Base-by-base conservation (phyloP, 2,888 invertebrate species). In the Leucophora obtusa region DNA sequence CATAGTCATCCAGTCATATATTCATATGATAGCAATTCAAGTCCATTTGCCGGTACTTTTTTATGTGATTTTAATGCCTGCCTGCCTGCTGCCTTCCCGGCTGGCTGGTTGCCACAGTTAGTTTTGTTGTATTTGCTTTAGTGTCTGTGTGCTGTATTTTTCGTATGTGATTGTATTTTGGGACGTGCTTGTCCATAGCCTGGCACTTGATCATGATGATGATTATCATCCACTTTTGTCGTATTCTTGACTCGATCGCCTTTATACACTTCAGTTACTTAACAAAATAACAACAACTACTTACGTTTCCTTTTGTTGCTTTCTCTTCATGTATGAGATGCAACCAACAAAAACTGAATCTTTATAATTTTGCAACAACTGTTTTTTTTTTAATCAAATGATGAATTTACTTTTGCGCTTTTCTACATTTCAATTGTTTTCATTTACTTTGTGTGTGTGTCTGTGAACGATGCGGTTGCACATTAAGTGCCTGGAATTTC, bases 231-330 rank as follows among this genome's bases (percentile, higher is more conserved):
- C 80, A 70, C 73, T 76, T 73, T 38, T 69, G 79, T 79, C 66
- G 75, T 81, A 73, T 73, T 81, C 70, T 81, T 77, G 77, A 77
- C 77, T 77, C 77, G 70, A 81, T 71, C 70, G 81, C 77, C 77
- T 81, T 81, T 74, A 53, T 71, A 33, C 77, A 77, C 77, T 81
- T 74, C 38, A 56, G 28, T 51, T 54, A 15, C 56, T 11, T 21
- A 69, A 72, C 66, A 77, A 43, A 79, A 73, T 62, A 79, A 68
- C 69, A 53, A 58, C 18, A 35, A 69, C 50, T 43, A 43, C 17
- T 24, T 35, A 21, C 66, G 60, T 81, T 81, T 81, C 81, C 81
- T 81, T 74, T 72, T 66, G 66, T 82, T 74, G 80, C 76, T 81
- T 76, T 73, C 78, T 78, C 71, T 69, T 78, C 53, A 56, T 47